Base-by-base conservation (phyloP, 2,113 vertebrate genomes). In the Oryzias curvinotus region DNA sequence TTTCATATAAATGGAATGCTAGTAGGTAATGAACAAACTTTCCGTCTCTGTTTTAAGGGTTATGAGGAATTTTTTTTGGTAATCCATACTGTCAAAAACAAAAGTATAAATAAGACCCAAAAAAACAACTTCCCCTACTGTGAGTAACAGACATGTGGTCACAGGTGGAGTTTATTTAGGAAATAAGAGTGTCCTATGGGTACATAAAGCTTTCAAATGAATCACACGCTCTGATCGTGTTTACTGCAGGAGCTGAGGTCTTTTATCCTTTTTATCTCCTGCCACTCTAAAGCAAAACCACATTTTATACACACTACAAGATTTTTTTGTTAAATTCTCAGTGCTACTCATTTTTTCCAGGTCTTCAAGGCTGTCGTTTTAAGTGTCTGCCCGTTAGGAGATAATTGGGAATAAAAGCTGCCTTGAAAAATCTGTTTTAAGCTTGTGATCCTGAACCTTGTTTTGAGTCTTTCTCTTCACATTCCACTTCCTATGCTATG, bases 281-380 rank as follows among this genome's bases (percentile, higher is more conserved):
- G 45, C 68, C 61, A 56, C 75, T 78, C 57, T 56, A 52, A 76
- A 60, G 74, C 26, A 16, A 53, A 70, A 55, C 68, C 68, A 51
- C 74, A 47, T 59, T 84, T 80, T 78, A 81, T 61, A 18, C 65
- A 62, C 62, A 19, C 57, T 81, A 62, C 69, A 83, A 82, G 77
- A 44, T 57, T 57, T 57, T 54, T 54, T 87, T 87, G 86, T 70
- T 76, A 81, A 76, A 83, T 59, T 83, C 70, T 83, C 70, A 82
- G 65, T 62, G 77, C 13, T 56, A 28, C 19, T 19, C 21, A 47
- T 60, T 26, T 58, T 52, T 43, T 26, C 30, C 47, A 48, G 44
- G 57, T 48, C 43, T 54, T 73, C 68, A 58, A 78, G 67, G 57
- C 72, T 74, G 65, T n/a, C 21, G 43, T 77, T 78, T 81, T 60